phyloP scores from a whole-genome alignment of 2,113 vertebrate species.

The Myrmophylax atrothorax region DNA sequence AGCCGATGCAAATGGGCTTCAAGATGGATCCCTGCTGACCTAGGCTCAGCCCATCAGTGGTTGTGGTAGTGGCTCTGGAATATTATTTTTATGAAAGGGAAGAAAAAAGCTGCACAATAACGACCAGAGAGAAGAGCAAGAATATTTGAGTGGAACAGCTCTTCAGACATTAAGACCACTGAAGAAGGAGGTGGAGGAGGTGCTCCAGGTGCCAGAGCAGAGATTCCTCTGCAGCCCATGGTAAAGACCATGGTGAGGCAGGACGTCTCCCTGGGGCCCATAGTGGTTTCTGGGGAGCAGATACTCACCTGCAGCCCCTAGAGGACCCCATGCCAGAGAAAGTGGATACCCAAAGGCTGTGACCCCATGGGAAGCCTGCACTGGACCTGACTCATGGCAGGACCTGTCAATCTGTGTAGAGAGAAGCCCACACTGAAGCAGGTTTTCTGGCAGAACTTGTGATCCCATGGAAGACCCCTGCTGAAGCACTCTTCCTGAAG shows the following conservation, averaged over 20 bases:
- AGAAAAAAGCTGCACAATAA: not conserved
- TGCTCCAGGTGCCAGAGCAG: not conserved
- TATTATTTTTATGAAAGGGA: not conserved
- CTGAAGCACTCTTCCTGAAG: not conserved
- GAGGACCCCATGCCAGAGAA: not conserved
- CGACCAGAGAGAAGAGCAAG: not conserved
- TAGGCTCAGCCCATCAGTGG: not conserved
- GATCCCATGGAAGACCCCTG: not conserved
- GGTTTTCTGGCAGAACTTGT: not conserved
- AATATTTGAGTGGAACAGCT: not conserved
- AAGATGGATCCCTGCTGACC: accelerated
- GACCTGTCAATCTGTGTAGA: too few species aligned
- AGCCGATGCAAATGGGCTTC: not conserved
- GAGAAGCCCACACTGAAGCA: too few species aligned
- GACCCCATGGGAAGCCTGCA: too few species aligned
- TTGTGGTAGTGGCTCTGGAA: accelerated
- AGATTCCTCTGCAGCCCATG: not conserved
- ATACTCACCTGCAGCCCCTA: not conserved
- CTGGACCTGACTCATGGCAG: too few species aligned
- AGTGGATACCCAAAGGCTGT: too few species aligned
- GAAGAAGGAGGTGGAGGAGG: not conserved
- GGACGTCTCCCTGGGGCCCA: not conserved
- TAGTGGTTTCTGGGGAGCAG: not conserved
- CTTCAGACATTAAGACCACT: not conserved
- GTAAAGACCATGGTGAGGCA: not conserved